Conservation (phyloP, 23 tunicate genomes). For the Ascidia mentula region DNA sequence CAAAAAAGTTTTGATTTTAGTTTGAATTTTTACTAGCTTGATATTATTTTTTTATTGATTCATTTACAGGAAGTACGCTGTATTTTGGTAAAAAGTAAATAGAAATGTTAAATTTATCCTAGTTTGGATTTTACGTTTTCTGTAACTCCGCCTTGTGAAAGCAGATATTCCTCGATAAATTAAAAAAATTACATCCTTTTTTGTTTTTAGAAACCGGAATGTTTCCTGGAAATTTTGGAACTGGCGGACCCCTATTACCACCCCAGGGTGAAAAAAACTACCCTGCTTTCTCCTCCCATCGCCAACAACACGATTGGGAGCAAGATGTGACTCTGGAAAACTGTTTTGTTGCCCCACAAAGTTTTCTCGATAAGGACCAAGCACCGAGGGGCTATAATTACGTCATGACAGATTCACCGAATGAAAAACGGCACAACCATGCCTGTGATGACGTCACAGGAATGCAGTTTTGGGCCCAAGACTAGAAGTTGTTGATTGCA, state of each 20-base stretch:
- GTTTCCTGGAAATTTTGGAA: no score
- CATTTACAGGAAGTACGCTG: no score
- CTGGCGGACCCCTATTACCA: not conserved
- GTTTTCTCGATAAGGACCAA: not conserved
- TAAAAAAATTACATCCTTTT: no score
- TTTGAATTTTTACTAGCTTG: not conserved
- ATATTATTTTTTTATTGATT: not conserved
- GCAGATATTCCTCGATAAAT: no score
- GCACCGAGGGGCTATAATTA: not conserved
- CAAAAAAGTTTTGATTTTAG: not conserved
- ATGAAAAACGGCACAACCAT: not conserved
- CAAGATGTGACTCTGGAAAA: not conserved
- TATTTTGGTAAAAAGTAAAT: no score
- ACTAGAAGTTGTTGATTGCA: no score
- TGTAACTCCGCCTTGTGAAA: no score
- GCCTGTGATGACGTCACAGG: slow-evolving; percentile 4
- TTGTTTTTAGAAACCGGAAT: no score
- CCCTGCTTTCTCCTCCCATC: not conserved
- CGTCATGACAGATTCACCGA: not conserved
- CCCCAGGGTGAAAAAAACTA: not conserved
- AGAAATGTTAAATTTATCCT: no score
- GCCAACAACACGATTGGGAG: not conserved
- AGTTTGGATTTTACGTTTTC: no score
- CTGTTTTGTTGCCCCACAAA: not conserved
- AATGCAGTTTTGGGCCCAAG: not conserved